These are phyloP conservation scores for Bucco capensis DNA, from an alignment of 2,113 vertebrate species.

Conservation along the genomic window DNA sequence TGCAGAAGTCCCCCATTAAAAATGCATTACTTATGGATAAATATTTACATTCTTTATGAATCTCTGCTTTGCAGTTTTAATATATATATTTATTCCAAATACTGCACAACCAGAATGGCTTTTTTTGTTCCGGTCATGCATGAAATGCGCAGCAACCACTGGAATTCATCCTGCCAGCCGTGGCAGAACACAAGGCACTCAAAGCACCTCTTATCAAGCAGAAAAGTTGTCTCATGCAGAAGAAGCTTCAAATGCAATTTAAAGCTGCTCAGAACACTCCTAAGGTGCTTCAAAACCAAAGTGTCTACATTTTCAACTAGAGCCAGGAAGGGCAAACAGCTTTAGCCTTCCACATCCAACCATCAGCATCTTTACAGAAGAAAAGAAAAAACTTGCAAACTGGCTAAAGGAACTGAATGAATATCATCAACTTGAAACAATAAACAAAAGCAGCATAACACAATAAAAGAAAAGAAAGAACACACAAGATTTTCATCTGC, in stretches of 20 bases:
- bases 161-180: conserved; percentile 2
- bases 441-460: not conserved
- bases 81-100: not conserved
- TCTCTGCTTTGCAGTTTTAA: not conserved
- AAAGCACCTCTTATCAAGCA: not conserved
- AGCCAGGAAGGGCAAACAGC: not conserved
- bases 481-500: not conserved
- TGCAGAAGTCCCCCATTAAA: not conserved
- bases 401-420: not conserved
- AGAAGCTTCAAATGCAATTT: conserved; percentile 18
- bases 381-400: not conserved
- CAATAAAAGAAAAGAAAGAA: not conserved
- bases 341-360: not conserved
- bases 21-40: not conserved
- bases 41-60: not conserved
- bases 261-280: not conserved
- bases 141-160: not conserved
- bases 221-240: not conserved
- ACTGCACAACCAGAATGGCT: not conserved
- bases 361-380: not conserved
- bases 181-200: not conserved
- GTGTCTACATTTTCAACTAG: not conserved
- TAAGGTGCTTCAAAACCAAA: not conserved
- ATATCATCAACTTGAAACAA: not conserved
- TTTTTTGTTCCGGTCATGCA: not conserved